These are phyloP conservation scores for Harlomillsia oculata DNA, from an alignment of 1,140 invertebrate genomes.

Conservation along the genomic window DNA sequence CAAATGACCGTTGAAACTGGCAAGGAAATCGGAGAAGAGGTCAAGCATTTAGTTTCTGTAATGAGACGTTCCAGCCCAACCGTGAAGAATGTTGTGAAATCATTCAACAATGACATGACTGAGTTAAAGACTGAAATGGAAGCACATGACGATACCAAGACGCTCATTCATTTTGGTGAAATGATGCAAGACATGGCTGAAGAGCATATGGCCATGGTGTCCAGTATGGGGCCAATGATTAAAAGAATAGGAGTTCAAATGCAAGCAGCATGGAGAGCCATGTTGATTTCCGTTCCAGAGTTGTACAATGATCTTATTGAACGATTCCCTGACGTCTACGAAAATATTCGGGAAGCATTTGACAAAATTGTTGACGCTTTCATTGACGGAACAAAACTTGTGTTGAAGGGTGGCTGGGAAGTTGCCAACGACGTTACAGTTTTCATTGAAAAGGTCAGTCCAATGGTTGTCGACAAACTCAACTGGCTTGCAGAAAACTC, in stretches of 20 bases:
- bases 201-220: background rate
- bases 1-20: background rate
- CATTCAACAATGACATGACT: conserved; percentile 9
- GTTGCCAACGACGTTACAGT: conserved; percentile 2
- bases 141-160: conserved; percentile 16
- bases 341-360: background rate
- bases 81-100: conserved; percentile 8
- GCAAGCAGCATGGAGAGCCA: background rate
- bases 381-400: background rate
- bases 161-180: conserved; percentile 5
- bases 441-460: no score
- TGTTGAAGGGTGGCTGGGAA: background rate
- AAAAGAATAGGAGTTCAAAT: background rate
- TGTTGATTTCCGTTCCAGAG: background rate
- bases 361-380: conserved; percentile 15
- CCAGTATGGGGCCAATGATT: background rate
- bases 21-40: conserved; percentile 18
- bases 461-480: conserved; percentile 6
- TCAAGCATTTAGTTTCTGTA: background rate
- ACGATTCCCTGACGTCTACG: conserved; percentile 1
- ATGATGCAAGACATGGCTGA: background rate
- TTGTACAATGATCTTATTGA: background rate
- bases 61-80: conserved; percentile 9
- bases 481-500: conserved; percentile 13
- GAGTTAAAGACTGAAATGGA: conserved; percentile 21